Evolutionary conservation across 2,797 vertebrate species (phyloP).

Genomic region (Myioborus miniatus): DNA sequence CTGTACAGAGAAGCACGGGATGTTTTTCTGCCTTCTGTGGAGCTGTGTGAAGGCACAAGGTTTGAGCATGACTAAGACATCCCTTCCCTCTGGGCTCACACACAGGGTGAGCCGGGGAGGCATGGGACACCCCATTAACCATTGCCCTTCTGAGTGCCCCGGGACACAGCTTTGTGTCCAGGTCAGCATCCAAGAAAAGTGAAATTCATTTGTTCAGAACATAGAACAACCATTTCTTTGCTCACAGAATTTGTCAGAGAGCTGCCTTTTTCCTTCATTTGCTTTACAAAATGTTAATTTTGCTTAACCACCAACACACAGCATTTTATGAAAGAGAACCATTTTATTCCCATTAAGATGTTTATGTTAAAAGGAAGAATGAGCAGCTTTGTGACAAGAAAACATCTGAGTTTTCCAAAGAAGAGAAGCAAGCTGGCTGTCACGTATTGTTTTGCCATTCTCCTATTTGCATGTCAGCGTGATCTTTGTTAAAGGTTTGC

Average conservation of each 20-base stretch:
- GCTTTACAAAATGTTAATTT: not conserved
- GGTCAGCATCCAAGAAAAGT: not conserved
- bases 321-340: not conserved
- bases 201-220: not conserved
- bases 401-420: not conserved
- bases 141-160: not conserved
- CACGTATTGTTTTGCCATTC: not conserved
- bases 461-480: not conserved
- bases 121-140: not conserved
- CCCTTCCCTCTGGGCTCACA: not conserved
- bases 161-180: not conserved
- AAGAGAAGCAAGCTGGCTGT: not conserved
- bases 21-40: not conserved
- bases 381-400: not conserved
- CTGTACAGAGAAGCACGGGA: not conserved
- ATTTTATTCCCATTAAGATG: not conserved
- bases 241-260: not conserved
- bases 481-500: not conserved
- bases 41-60: not conserved
- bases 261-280: not conserved
- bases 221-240: not conserved
- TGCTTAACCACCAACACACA: not conserved
- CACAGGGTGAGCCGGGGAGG: too few species aligned
- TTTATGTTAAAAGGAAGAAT: not conserved
- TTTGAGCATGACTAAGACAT: not conserved